Conservation (phyloP, 1,140 invertebrate species). For the Galleria mellonella region DNA sequence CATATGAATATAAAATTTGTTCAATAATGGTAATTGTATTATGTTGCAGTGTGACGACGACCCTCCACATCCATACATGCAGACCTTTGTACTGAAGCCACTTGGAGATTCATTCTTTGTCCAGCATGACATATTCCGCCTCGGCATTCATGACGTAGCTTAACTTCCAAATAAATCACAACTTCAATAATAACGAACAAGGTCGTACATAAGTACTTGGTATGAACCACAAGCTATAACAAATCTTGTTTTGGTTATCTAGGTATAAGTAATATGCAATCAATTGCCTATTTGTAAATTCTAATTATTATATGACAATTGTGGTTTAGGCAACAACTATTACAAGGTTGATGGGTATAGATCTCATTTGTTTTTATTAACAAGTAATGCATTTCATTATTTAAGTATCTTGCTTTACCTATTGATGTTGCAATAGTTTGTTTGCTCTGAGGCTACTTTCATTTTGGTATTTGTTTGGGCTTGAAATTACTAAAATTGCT, state of each 20-base stretch:
- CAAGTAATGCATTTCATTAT: too few species aligned
- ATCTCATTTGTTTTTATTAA: too few species aligned
- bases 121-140: constrained; percentile 94
- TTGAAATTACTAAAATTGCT: constrained; percentile 41
- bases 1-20: too few species aligned
- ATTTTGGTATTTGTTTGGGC: constrained; percentile 34
- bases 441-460: neutral
- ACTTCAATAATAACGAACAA: constrained; percentile 15
- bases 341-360: too few species aligned
- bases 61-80: constrained; percentile 92
- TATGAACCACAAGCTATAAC: constrained; percentile 20
- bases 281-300: constrained; percentile 35
- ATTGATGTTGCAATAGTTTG: neutral
- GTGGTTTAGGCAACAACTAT: too few species aligned
- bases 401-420: neutral
- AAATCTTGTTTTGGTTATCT: constrained; percentile 61
- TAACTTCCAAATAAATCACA: constrained; percentile 56
- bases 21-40: too few species aligned
- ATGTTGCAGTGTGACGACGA: constrained; percentile 90
- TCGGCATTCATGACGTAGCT: constrained; percentile 89
- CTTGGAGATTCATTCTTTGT: constrained; percentile 89
- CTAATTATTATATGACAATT: neutral
- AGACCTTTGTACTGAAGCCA: constrained; percentile 93
- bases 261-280: constrained; percentile 50
- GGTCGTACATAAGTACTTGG: constrained; percentile 8